Evolutionary conservation across 2,888 invertebrate species (phyloP).

Genomic region (Eupithecia abbreviata): DNA sequence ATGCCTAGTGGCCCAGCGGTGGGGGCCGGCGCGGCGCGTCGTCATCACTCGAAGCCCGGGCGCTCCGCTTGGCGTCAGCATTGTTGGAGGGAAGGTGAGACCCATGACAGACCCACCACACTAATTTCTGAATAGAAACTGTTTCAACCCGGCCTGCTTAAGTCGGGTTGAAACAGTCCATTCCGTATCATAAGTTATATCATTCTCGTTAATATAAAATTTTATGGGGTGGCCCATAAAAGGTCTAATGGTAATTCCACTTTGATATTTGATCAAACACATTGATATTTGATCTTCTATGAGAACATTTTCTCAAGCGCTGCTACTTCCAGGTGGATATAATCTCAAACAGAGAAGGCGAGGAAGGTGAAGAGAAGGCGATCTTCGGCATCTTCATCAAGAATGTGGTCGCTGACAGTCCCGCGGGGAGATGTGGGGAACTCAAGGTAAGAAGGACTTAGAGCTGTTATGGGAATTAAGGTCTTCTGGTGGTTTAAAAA

Average conservation of each 20-base stretch:
- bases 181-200: too few relatives aligned
- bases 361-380: slow-evolving; percentile 88
- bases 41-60: slow-evolving; percentile 88
- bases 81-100: slow-evolving; percentile 95
- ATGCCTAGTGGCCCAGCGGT: slow-evolving; percentile 86
- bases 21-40: slow-evolving; percentile 92
- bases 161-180: too few relatives aligned
- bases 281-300: too few relatives aligned
- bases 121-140: too few relatives aligned
- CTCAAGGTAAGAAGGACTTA: slow-evolving; percentile 84
- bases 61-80: slow-evolving; percentile 95
- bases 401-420: slow-evolving; percentile 96
- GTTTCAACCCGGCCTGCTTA: too few relatives aligned
- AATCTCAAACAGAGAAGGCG: slow-evolving; percentile 86
- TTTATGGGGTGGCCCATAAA: too few relatives aligned
- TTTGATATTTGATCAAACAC: too few relatives aligned
- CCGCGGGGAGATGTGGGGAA: slow-evolving; percentile 95
- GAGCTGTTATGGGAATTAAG: too few relatives aligned
- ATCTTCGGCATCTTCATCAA: slow-evolving; percentile 99
- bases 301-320: background rate
- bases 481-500: too few relatives aligned
- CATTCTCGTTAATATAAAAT: too few relatives aligned
- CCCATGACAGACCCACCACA: too few relatives aligned
- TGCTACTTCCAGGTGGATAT: slow-evolving; percentile 88
- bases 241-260: too few relatives aligned